A percentile compares a stretch with the other conserved stretches of the same genome.
phyloP scores from a whole-genome alignment of 1,140 invertebrate species.

The Heliconius congener region DNA sequence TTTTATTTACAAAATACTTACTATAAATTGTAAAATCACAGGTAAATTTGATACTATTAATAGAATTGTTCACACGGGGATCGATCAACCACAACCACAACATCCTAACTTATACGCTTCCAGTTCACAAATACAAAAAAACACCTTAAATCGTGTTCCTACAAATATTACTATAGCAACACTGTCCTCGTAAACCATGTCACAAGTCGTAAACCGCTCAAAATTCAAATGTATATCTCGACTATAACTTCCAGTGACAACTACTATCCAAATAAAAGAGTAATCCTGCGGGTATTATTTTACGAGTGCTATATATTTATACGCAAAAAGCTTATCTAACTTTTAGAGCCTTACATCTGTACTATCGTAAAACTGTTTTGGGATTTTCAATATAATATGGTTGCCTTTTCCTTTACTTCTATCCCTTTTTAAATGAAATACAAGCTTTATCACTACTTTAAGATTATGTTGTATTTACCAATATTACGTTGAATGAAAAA shows the following conservation, averaged over 20 bases:
- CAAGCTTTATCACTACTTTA: too few relatives aligned
- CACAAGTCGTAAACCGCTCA: conserved; percentile 15
- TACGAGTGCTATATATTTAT: conserved; percentile 2
- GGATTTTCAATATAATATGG: neutral
- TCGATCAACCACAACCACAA: too few relatives aligned
- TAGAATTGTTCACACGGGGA: too few relatives aligned
- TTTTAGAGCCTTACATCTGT: neutral
- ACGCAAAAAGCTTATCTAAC: conserved; percentile 13
- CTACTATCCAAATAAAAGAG: conserved; percentile 15
- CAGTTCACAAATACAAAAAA: neutral
- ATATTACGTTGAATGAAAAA: too few relatives aligned
- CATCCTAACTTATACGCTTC: neutral
- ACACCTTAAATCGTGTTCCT: neutral
- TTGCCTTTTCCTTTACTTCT: neutral
- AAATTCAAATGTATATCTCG: conserved; percentile 15
- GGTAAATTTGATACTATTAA: too few relatives aligned
- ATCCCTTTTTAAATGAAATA: neutral
- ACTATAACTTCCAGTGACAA: conserved; percentile 15
- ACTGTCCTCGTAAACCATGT: conserved; percentile 16
- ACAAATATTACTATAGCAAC: conserved; percentile 4
- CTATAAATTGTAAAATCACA: too few relatives aligned
- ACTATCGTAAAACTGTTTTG: neutral
- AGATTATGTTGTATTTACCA: too few relatives aligned
- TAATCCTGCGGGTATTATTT: conserved; percentile 22
- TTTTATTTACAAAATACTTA: too few relatives aligned